Conservation (phyloP, 2,888 invertebrate species). For the Lamellibrachia columna region DNA sequence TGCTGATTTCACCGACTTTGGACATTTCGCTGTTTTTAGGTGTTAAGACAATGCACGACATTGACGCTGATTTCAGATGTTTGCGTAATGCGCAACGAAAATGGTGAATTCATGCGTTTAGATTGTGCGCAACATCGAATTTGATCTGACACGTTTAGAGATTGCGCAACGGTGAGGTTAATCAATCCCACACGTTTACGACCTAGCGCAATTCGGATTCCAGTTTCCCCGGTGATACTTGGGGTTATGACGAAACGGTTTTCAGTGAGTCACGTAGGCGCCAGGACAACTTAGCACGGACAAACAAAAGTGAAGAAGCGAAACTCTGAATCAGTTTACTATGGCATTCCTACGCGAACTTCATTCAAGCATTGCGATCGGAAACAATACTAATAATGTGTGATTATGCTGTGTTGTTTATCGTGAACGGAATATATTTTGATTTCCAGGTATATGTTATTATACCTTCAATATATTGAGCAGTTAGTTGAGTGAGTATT, state of each 20-base stretch:
- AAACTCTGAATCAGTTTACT: background rate
- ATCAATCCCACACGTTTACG: background rate
- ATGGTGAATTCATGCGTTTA: background rate
- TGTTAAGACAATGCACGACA: constrained; percentile 6
- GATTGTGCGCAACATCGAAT: background rate
- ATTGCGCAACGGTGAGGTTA: background rate
- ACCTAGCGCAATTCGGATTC: background rate
- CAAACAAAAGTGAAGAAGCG: background rate
- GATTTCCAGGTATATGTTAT: background rate
- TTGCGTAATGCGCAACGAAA: background rate
- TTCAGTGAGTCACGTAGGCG: background rate
- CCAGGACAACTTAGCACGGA: background rate
- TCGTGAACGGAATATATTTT: background rate
- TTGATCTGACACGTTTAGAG: background rate
- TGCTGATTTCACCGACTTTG: background rate
- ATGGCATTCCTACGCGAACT: background rate
- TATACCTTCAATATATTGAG: background rate
- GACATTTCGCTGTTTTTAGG: background rate
- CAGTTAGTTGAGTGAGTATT: background rate
- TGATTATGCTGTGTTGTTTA: background rate
- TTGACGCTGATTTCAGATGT: background rate
- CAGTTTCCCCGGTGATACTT: background rate
- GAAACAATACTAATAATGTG: background rate
- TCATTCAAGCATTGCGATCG: background rate
- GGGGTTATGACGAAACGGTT: background rate